Base-by-base conservation (phyloP, 2,888 invertebrate species). In the Ennomos fuscantarius region DNA sequence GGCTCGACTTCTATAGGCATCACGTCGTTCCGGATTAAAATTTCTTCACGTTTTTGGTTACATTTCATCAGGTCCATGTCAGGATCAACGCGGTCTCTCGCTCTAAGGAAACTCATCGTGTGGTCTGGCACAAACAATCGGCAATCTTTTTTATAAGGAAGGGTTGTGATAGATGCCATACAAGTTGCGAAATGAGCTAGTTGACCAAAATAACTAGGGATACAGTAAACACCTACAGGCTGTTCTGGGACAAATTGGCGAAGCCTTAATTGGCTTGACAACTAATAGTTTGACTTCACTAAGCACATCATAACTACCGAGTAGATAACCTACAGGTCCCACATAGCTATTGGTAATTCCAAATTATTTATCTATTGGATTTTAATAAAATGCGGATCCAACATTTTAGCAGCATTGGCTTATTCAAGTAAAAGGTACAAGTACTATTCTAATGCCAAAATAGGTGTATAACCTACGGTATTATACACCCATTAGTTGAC, bases 181-280 rank as follows among this genome's bases (percentile, higher is more conserved):
- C 46, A 56, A 56, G 47, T 51, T 41, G 8, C 9, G 41, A 47
- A 47, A 56, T 56, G 51, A 49, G 40, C 39, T 45, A 24, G 33
- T 13, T 34, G 40, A 45, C 31, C 11, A 44, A 49, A 55, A 49
- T 55, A 55, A 40, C 24, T 10, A 2, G 11, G 12, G 6, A 24
- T 6, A 6, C 6, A 24, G 24, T 24, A 24, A 5, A 0, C n/a
- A n/a, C n/a, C n/a, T 24, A 54, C 41, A 35, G n/a, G 12, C 32
- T 31, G 8, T 43, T 32, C 36, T 32, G 39, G 13, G 45, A 35
- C 37, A 37, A 56, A 47, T 51, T 35, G 50, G 45, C 8, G 56
- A 56, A 56, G 13, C 56, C 56, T 39, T 51, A 47, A 12, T 51
- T 39, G 12, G 51, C 37, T 8, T 47, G 36, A 51, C 12, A 34